These are phyloP conservation scores for Drosophila longiperda DNA, from an alignment of 2,888 invertebrate genomes.

Conservation along the genomic window DNA sequence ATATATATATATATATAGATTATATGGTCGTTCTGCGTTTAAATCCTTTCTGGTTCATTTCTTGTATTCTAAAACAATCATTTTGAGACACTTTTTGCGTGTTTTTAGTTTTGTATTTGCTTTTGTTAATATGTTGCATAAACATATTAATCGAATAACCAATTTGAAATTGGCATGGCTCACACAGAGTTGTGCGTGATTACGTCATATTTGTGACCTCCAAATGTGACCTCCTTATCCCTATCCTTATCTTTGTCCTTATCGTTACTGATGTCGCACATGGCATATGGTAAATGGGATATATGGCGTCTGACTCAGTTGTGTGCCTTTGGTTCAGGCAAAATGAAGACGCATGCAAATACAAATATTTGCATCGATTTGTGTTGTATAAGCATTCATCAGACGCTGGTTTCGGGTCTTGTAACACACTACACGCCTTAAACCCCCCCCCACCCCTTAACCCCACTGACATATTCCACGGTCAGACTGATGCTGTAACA, in stretches of 20 bases:
- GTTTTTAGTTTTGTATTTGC: background rate
- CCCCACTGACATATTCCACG: background rate
- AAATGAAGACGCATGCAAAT: conserved; percentile 74
- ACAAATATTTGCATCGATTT: conserved; percentile 80
- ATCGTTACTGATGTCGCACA: too few species aligned
- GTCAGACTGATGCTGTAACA: conserved; percentile 3
- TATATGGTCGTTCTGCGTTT: background rate
- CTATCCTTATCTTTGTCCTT: background rate
- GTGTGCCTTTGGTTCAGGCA: conserved; percentile 30
- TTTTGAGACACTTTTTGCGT: background rate
- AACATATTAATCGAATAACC: background rate
- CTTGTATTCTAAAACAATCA: background rate
- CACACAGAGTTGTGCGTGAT: conserved; percentile 30
- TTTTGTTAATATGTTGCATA: background rate
- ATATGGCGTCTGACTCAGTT: conserved; percentile 31
- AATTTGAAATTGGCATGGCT: background rate
- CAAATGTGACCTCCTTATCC: background rate
- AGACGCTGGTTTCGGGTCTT: conserved; percentile 36
- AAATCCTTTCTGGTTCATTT: background rate
- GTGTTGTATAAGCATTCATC: conserved; percentile 61
- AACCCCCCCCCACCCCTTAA: background rate
- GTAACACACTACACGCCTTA: background rate
- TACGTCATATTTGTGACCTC: conserved; percentile 46
- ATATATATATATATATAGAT: background rate
- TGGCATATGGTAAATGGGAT: conserved; percentile 1